Conservation (phyloP, 2,797 vertebrate genomes). For the Sebastiscus albofasciatus region DNA sequence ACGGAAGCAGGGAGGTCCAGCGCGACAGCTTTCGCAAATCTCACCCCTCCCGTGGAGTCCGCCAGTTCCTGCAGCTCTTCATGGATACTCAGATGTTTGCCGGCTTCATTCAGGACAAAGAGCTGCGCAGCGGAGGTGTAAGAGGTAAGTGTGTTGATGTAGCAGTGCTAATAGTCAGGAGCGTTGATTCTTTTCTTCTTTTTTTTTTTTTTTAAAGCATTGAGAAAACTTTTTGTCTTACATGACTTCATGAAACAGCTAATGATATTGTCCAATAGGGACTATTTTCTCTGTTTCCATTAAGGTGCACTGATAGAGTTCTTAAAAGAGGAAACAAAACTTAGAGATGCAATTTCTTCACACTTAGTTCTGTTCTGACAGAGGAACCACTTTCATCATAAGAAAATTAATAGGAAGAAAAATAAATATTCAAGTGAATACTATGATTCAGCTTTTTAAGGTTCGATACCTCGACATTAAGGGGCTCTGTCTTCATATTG, state of each 20-base stretch:
- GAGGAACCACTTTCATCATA: neutral
- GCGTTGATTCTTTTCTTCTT: too few relatives aligned
- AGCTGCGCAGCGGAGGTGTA: constrained; percentile 88
- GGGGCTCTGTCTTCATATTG: too few relatives aligned
- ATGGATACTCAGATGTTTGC: constrained; percentile 99
- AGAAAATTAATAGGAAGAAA: neutral
- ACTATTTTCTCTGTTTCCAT: neutral
- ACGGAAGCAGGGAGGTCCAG: constrained; percentile 86
- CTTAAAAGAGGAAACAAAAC: neutral
- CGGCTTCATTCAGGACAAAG: constrained; percentile 96
- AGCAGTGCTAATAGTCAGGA: neutral
- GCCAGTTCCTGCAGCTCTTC: constrained; percentile 95
- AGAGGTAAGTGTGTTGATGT: constrained; percentile 81
- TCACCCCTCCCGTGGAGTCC: constrained; percentile 89
- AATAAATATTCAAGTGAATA: neutral
- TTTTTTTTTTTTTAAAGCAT: neutral
- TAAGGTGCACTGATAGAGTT: neutral
- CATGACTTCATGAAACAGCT: neutral
- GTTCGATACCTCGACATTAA: too few relatives aligned
- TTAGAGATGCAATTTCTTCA: neutral
- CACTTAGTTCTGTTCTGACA: neutral
- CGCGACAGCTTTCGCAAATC: constrained; percentile 92
- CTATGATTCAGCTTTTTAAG: neutral
- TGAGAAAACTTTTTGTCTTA: neutral
- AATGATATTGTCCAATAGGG: neutral